Conservation (phyloP, 2,888 invertebrate species). For the Scaptomyza parva region DNA sequence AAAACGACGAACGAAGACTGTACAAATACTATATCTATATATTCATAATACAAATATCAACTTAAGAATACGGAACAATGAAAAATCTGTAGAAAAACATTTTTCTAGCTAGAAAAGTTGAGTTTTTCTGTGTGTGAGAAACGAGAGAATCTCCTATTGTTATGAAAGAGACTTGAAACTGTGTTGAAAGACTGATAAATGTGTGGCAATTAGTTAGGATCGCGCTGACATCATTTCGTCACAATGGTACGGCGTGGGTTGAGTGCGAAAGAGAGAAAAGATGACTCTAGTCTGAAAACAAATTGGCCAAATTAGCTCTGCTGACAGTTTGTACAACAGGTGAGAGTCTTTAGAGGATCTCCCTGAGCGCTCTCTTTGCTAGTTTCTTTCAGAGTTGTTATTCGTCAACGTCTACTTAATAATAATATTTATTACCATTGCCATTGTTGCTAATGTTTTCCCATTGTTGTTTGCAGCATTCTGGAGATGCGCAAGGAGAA, state of each 20-base stretch:
- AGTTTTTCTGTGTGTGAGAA: slow-evolving; percentile 28
- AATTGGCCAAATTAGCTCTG: slow-evolving; percentile 60
- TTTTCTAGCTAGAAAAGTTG: slow-evolving; percentile 43
- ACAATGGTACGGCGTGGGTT: slow-evolving; percentile 44
- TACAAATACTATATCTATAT: slow-evolving; percentile 17
- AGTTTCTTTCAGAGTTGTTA: slow-evolving; percentile 16
- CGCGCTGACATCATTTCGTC: slow-evolving; percentile 73
- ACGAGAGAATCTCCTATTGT: slow-evolving; percentile 9
- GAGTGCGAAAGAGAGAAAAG: not conserved
- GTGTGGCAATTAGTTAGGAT: slow-evolving; percentile 71
- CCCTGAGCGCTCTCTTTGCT: not conserved
- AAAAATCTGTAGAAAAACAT: slow-evolving; percentile 60
- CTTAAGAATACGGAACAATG: slow-evolving; percentile 34
- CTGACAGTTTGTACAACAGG: slow-evolving; percentile 64
- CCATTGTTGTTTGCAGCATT: slow-evolving; percentile 87
- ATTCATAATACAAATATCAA: slow-evolving; percentile 49
- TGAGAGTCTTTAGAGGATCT: slow-evolving; percentile 40
- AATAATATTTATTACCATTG: slow-evolving; percentile 49
- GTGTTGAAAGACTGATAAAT: slow-evolving; percentile 75
- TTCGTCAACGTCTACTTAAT: slow-evolving; percentile 75
- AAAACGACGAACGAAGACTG: slow-evolving; percentile 6
- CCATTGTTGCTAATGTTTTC: slow-evolving; percentile 40
- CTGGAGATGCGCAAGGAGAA: slow-evolving; percentile 97
- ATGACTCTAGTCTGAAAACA: slow-evolving; percentile 38
- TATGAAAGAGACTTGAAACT: slow-evolving; percentile 5